Base-by-base conservation (phyloP, 2,113 vertebrate genomes). In the Ammodytes dubius region DNA sequence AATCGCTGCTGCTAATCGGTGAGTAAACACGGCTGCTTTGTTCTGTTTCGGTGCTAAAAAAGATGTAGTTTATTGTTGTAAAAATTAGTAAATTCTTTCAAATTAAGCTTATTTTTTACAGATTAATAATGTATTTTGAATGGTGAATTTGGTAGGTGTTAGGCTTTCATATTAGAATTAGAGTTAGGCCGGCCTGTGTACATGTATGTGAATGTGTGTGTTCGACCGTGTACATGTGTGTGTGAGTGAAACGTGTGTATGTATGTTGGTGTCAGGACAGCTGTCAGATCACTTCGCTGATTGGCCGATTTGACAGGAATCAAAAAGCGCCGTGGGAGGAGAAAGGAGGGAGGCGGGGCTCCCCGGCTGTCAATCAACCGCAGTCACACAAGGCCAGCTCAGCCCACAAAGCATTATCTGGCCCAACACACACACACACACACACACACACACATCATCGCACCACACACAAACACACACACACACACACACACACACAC, bases 331-430 rank as follows among this genome's bases (percentile, higher is more conserved):
- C 94, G 88, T 93, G 95, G 93, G 89, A 93, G 88, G 94, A 87
- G 65, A 46, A 90, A 89, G 68, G 87, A 93, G 93, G 27, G 89
- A 93, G 93, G 93, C 71, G 91, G 91, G 27, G 83, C 86, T 91
- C 93, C 93, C 94, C 77, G 78, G 90, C 95, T 97, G 96, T 95
- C 96, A 96, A 89, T 97, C 96, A 95, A 83, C 90, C 82, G 82
- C 80, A 89, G 86, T 86, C 89, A 79, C 89, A 79, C 79, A 70
- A 71, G 88, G 76, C 81, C 84, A 70, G 71, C 82, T 91, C 86
- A 89, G 59, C 80, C 87, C 77, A 72, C 86, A 78, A 96, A 90
- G 79, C 11, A 88, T 96, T 96, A 96, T 88, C 93, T 81, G 92
- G 78, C 84, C 77, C 72, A 67, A 61, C 68, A 74, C 71, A 73